Conservation (phyloP, 2,113 vertebrate species). For the Sturnus vulgaris region DNA sequence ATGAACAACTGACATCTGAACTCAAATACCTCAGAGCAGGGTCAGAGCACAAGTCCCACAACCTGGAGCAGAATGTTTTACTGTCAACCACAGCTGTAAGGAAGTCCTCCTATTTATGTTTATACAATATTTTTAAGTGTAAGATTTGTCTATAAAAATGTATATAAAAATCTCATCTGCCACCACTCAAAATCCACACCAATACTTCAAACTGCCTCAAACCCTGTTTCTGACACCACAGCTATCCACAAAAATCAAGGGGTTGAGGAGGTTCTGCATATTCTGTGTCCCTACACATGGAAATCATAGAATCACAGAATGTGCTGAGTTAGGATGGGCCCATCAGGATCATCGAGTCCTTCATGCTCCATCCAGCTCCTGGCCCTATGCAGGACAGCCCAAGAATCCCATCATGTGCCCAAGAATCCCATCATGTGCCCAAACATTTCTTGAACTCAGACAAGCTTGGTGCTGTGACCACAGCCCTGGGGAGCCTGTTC, state of each 20-base stretch:
- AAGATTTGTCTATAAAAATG: not conserved
- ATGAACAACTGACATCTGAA: not conserved
- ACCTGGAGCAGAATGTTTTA: not conserved
- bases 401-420: not conserved
- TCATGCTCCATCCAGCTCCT: not conserved
- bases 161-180: not conserved
- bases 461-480: not conserved
- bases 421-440: too few species aligned
- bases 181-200: not conserved
- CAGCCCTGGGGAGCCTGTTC: not conserved
- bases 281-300: not conserved
- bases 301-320: not conserved
- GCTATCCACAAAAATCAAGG: not conserved
- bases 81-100: not conserved
- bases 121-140: not conserved
- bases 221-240: not conserved
- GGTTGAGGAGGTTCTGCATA: not conserved
- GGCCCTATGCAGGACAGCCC: not conserved
- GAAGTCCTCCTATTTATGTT: not conserved
- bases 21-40: not conserved
- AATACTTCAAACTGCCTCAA: not conserved
- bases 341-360: rapidly evolving
- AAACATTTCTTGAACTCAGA: not conserved
- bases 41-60: not conserved
- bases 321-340: not conserved